Evolutionary conservation across 1,140 invertebrate species (phyloP), one percentile per base, ranked within the genome.

Genomic region (Helicorthomorpha holstii): DNA sequence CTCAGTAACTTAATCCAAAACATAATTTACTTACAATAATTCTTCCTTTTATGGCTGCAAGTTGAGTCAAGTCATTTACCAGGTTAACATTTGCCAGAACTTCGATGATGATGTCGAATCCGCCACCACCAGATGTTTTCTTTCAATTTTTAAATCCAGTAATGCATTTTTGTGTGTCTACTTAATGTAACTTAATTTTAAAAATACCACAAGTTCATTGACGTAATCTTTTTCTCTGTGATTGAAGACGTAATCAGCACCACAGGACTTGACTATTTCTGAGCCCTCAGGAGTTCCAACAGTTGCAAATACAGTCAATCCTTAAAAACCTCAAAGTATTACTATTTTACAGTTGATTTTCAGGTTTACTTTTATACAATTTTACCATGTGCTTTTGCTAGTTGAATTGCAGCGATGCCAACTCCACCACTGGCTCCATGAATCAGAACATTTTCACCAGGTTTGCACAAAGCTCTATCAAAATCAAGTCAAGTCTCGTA

Each of bases 351-450:
- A n/a, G n/a, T n/a, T n/a, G n/a, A n/a, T n/a, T n/a, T n/a, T n/a
- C n/a, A n/a, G n/a, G n/a, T n/a, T n/a, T n/a, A n/a, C 14, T 55
- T n/a, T n/a, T n/a, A n/a, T n/a, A n/a, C n/a, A n/a, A n/a, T n/a
- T n/a, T n/a, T 51, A 66, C 68, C 76, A 49, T 61, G 54, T 25
- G 60, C 58, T 61, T 67, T 66, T 1, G 72, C 75, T 2, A 80
- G 64, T 60, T 81, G 78, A 22, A 73, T 63, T 42, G 71, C 67
- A 14, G 77, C 76, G 24, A 75, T 54, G 1, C 78, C 78, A 26
- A 80, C 77, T 16, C 68, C 73, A 27, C 78, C 78, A 64, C 74
- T 76, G 12, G 75, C 77, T 48, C 78, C 78, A 62, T 80, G 78
- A 43, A 80, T 63, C 1, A 80, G 60, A 16, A 79, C 63, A 24